A percentile compares a stretch with the other conserved stretches of the same genome.
Evolutionary conservation across 2,113 vertebrate genomes (phyloP).

Genomic region (Saimiri boliviensis): DNA sequence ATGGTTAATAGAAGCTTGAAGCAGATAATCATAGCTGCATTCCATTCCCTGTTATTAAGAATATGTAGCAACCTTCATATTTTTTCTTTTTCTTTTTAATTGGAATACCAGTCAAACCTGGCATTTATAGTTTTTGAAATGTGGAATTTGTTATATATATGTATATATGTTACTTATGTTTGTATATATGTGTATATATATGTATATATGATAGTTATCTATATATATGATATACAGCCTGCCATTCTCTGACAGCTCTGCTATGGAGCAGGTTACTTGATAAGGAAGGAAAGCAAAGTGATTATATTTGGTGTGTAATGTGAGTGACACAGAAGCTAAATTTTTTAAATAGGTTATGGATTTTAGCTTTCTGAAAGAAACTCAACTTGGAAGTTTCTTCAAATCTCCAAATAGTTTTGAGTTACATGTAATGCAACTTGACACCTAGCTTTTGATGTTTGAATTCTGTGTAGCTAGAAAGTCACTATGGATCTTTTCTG

Average conservation of each 20-base stretch:
- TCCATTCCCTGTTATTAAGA: neutral
- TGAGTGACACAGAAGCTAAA: neutral
- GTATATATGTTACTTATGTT: too few species aligned
- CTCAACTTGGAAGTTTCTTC: neutral
- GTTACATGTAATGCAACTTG: neutral
- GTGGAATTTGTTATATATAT: neutral
- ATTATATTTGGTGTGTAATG: neutral
- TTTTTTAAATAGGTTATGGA: neutral
- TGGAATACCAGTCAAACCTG: neutral
- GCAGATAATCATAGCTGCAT: neutral
- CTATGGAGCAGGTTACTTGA: neutral
- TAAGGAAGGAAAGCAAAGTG: neutral
- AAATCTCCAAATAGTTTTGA: neutral
- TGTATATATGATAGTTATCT: too few species aligned
- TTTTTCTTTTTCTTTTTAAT: neutral
- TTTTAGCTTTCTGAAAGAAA: conserved; percentile 16
- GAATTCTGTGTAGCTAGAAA: neutral
- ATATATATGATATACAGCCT: neutral
- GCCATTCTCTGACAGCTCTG: neutral
- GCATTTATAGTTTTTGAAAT: neutral
- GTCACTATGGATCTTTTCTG: neutral
- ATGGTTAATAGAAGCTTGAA: neutral
- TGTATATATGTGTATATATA: too few species aligned
- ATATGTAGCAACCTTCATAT: neutral
- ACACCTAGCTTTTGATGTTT: neutral